These are phyloP conservation scores for Microtus richardsoni DNA, from an alignment of 2,113 vertebrate genomes.

Conservation along the genomic window DNA sequence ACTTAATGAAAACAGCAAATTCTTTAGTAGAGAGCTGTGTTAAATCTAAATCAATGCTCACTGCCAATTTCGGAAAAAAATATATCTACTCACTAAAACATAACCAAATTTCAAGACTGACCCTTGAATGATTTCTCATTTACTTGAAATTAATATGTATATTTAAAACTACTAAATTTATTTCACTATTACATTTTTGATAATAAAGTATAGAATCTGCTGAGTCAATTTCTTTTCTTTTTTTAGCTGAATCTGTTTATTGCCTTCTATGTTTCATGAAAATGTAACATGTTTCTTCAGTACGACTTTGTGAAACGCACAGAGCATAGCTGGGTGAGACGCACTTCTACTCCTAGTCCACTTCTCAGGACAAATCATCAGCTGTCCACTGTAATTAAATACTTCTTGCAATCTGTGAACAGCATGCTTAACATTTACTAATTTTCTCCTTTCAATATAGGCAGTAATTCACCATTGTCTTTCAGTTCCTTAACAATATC, in stretches of 20 bases:
- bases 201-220: background rate
- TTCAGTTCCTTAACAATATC: conserved; percentile 85
- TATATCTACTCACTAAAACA: conserved; percentile 27
- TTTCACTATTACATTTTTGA: background rate
- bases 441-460: conserved; percentile 86
- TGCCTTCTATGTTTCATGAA: conserved; percentile 46
- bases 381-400: background rate
- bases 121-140: conserved; percentile 10
- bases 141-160: conserved; percentile 12
- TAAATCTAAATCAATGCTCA: conserved; percentile 50
- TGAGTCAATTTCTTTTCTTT: background rate
- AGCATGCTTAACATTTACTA: conserved; percentile 42
- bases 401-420: background rate
- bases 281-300: background rate
- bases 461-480: conserved; percentile 86
- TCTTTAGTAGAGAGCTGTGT: background rate
- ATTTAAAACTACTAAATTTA: conserved; percentile 46
- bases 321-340: background rate
- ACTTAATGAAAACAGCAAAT: conserved; percentile 3
- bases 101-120: background rate
- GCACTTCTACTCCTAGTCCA: background rate
- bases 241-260: conserved; percentile 74
- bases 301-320: conserved; percentile 42
- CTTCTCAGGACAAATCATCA: background rate
- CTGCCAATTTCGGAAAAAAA: conserved; percentile 33